These are phyloP conservation scores for Drosophila pseudotalamancana DNA, from an alignment of 2,888 invertebrate genomes.

Conservation along the genomic window DNA sequence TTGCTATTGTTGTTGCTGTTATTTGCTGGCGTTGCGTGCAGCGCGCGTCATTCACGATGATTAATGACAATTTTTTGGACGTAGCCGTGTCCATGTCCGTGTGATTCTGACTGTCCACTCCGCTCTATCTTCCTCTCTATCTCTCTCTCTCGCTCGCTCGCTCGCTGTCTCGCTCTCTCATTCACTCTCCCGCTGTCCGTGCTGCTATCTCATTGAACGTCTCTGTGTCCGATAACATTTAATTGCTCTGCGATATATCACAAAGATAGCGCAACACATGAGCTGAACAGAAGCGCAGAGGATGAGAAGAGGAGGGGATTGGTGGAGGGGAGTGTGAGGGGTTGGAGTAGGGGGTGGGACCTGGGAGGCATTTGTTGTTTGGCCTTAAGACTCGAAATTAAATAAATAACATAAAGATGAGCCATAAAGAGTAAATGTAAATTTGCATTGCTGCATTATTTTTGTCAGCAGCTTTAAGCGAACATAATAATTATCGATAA, in stretches of 20 bases:
- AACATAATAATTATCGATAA: background rate
- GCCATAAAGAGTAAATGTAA: slow-evolving; percentile 14
- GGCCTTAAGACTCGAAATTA: slow-evolving; percentile 57
- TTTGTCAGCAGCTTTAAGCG: slow-evolving; percentile 35
- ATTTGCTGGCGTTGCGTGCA: slow-evolving; percentile 51
- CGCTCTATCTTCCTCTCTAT: background rate
- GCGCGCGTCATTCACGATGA: slow-evolving; percentile 62
- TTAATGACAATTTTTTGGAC: slow-evolving; percentile 72
- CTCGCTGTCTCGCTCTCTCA: slow-evolving; percentile 8
- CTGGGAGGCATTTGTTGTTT: background rate
- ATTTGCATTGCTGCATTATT: slow-evolving; percentile 48
- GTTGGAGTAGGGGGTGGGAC: background rate
- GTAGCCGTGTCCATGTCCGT: slow-evolving; percentile 46
- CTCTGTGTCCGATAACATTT: slow-evolving; percentile 72
- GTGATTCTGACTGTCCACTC: slow-evolving; percentile 34
- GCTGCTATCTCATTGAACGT: slow-evolving; percentile 44
- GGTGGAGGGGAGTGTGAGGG: background rate
- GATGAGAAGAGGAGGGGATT: background rate
- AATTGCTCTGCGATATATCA: slow-evolving; percentile 76
- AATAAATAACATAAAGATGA: slow-evolving; percentile 23
- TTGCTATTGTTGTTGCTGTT: slow-evolving; percentile 9
- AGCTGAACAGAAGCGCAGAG: background rate
- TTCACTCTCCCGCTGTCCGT: slow-evolving; percentile 6
- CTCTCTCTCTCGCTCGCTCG: background rate
- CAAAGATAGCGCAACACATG: slow-evolving; percentile 58